Percentiles rank a stretch among this genome's conserved stretches.
phyloP scores from a whole-genome alignment of 1,140 invertebrate genomes.

The Dolichoris vasculosae region DNA sequence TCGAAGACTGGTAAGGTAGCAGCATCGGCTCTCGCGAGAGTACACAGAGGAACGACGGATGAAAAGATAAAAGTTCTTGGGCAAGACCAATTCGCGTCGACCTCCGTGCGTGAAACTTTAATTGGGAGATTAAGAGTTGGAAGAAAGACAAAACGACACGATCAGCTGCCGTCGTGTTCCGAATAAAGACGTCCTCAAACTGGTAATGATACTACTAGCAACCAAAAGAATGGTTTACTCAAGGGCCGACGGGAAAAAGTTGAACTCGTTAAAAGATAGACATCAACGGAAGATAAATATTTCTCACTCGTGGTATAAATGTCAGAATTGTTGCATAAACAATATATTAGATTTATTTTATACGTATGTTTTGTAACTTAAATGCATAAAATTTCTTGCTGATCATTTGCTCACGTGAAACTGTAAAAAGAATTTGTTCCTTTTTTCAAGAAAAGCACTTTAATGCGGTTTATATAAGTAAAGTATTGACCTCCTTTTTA shows the following conservation, averaged over 20 bases:
- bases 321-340: neutral
- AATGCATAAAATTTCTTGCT: neutral
- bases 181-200: neutral
- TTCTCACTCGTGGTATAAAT: neutral
- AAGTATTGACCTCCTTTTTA: conserved; percentile 4
- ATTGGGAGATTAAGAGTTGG: conserved; percentile 59
- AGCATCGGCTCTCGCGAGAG: neutral
- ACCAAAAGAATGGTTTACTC: neutral
- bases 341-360: neutral
- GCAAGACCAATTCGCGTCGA: conserved; percentile 19
- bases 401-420: neutral
- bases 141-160: conserved; percentile 27
- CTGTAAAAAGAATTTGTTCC: neutral
- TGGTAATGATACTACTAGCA: neutral
- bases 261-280: conserved; percentile 22
- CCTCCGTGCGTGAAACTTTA: conserved; percentile 59
- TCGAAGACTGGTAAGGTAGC: conserved; percentile 53
- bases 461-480: conserved; percentile 2
- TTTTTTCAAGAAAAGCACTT: neutral
- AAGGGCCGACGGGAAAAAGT: neutral
- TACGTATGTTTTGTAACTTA: neutral
- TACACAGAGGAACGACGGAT: conserved; percentile 15
- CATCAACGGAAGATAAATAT: conserved; percentile 23
- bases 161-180: conserved; percentile 12
- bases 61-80: conserved; percentile 50